These are phyloP conservation scores for Aplidium turbinatum DNA, from an alignment of 23 tunicate genomes.

Conservation along the genomic window DNA sequence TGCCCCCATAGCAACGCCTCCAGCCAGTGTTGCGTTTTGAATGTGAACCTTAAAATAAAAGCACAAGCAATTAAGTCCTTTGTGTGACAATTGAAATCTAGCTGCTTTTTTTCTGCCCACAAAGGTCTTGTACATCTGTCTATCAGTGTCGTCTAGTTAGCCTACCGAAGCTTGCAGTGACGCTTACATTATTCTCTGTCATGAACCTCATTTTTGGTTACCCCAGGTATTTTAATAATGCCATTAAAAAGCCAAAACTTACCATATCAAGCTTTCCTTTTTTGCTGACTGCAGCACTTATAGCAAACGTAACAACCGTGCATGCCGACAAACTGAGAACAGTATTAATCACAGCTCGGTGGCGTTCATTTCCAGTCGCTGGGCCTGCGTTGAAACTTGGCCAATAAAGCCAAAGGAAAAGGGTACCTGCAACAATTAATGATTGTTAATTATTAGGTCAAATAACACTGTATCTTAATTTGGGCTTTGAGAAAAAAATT, in stretches of 20 bases:
- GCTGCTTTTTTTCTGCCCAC: too few species aligned
- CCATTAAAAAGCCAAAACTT: too few species aligned
- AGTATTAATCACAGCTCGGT: constrained; percentile 96
- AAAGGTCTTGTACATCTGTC: too few species aligned
- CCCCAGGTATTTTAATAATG: too few species aligned
- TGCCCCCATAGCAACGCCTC: constrained; percentile 97
- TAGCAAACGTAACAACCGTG: constrained; percentile 80
- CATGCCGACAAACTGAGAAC: constrained; percentile 80
- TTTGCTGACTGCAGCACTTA: constrained; percentile 65
- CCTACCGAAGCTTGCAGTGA: too few species aligned
- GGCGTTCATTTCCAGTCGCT: constrained; percentile 86
- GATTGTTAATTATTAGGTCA: constrained; percentile 1
- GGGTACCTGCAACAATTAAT: constrained; percentile 58
- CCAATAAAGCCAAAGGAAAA: constrained; percentile 98
- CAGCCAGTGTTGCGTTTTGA: constrained; percentile 98
- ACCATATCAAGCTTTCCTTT: constrained; percentile 88
- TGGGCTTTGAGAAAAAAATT: not conserved
- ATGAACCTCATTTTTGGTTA: too few species aligned
- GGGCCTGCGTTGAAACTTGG: constrained; percentile 99
- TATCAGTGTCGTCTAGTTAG: too few species aligned
- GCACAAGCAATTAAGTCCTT: not conserved
- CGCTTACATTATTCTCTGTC: too few species aligned
- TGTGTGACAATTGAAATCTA: too few species aligned
- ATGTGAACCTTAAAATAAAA: constrained; percentile 66
- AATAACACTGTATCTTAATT: not conserved